These are phyloP conservation scores for Aphaenogaster rudis DNA, from an alignment of 1,140 invertebrate genomes.

Conservation along the genomic window DNA sequence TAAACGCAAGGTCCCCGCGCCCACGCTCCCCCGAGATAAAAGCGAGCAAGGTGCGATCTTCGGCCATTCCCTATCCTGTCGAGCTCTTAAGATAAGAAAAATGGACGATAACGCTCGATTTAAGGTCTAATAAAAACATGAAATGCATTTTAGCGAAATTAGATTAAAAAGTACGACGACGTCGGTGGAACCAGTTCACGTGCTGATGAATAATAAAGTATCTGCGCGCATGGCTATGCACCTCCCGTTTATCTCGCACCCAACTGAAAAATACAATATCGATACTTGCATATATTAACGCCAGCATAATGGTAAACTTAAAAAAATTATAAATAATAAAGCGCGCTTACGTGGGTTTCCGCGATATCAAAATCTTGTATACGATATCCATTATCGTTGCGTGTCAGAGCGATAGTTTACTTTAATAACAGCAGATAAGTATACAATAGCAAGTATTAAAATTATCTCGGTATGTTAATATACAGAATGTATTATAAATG, in stretches of 20 bases:
- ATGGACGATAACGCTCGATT: conserved; percentile 59
- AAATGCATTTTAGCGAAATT: conserved; percentile 61
- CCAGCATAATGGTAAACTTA: neutral
- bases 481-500: neutral
- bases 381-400: neutral
- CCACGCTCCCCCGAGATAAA: conserved; percentile 44
- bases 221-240: neutral
- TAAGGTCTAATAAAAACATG: conserved; percentile 62
- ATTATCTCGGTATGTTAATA: neutral
- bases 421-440: neutral
- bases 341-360: neutral
- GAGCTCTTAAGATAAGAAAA: conserved; percentile 64
- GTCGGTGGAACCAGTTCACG: neutral
- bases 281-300: neutral
- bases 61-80: conserved; percentile 57
- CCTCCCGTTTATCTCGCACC: neutral
- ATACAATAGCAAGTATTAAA: neutral
- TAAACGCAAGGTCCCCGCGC: conserved; percentile 50
- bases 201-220: conserved; percentile 42
- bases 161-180: conserved; percentile 34
- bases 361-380: neutral
- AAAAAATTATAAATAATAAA: neutral
- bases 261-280: neutral
- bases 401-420: neutral
- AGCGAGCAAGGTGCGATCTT: conserved; percentile 60